Base-by-base conservation (phyloP, 2,113 vertebrate genomes). In the Bagarius yarrelli region DNA sequence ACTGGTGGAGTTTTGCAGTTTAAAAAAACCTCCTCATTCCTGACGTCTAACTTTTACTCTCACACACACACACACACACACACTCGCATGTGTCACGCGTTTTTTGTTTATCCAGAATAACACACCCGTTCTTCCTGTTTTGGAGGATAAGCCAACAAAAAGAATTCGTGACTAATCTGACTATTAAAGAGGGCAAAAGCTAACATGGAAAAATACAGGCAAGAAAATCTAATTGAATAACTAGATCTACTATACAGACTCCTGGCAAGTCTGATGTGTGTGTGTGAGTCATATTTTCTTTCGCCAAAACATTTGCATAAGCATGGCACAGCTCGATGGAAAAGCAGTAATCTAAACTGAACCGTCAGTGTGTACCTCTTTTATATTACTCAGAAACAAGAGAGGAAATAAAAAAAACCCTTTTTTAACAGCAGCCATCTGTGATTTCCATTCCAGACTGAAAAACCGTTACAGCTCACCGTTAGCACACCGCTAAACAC, bases 281-380 rank as follows among this genome's bases (percentile, higher is more conserved):
- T 21, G 70, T 53, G 50, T 72, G 70, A 50, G 67, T 72, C 70
- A 72, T 72, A 53, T 52, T 72, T 53, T 72, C 27, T 53, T 52
- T 32, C 8, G 0, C 3, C 18, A 53, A 40, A 72, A 9, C 70
- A 32, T 53, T 32, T 72, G 18, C 27, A 53, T 5, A 72, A 19
- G 30, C 50, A 27, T 72, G 70, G 70, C 70, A 72, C 55, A 25
- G 32, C 56, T 60, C 13, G 25, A 19, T 76, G 73, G 73, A 60
- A 76, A 59, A 76, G 23, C 70, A 21, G 13, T 72, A 21, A 8
- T 25, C 47, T 53, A 53, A 72, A 72, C 47, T 53, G 70, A 72
- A 72, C 27, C 27, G 9, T 53, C 27, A 21, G 3, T 71, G 44
- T 71, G 44, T 71, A 71, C 69, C 23, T 8, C n/a, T 47, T 2